phyloP scores from a whole-genome alignment of 2,888 invertebrate species.

The Bhutanitis thaidina region DNA sequence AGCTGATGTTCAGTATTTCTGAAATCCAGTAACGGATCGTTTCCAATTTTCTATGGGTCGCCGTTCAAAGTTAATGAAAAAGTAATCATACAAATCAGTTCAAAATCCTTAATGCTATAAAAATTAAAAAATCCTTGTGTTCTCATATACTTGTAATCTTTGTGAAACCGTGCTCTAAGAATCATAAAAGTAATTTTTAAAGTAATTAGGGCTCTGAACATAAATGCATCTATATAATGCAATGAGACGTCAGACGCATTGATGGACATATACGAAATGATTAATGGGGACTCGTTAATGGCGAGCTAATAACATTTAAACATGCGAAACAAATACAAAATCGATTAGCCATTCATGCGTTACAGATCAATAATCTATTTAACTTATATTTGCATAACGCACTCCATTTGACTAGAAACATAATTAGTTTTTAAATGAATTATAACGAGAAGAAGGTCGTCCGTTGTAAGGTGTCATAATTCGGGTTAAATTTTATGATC shows the following conservation, averaged over 20 bases:
- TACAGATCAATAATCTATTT: constrained; percentile 19
- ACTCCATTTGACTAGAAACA: constrained; percentile 11
- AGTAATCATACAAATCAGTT: too few species aligned
- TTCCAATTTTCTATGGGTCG: too few species aligned
- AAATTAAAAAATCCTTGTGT: too few species aligned
- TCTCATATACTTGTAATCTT: too few species aligned
- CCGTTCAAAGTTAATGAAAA: too few species aligned
- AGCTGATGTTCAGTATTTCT: too few species aligned
- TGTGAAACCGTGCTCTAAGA: too few species aligned
- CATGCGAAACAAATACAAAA: constrained; percentile 13
- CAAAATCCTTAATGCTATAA: too few species aligned
- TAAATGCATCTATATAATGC: constrained; percentile 1
- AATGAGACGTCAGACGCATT: constrained; percentile 8
- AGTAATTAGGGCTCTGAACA: not conserved
- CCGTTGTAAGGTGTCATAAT: not conserved
- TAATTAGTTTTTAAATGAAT: constrained; percentile 18
- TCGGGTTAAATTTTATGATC: too few species aligned
- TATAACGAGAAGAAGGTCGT: constrained; percentile 1
- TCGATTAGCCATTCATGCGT: constrained; percentile 16
- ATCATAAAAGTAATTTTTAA: not conserved
- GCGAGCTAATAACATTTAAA: constrained; percentile 16
- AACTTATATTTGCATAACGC: constrained; percentile 9
- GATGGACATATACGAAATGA: constrained; percentile 10
- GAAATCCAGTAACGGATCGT: too few species aligned
- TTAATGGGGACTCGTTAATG: constrained; percentile 11